These are phyloP conservation scores for Lithophane leautieri DNA, from an alignment of 2,888 invertebrate genomes.

Conservation along the genomic window DNA sequence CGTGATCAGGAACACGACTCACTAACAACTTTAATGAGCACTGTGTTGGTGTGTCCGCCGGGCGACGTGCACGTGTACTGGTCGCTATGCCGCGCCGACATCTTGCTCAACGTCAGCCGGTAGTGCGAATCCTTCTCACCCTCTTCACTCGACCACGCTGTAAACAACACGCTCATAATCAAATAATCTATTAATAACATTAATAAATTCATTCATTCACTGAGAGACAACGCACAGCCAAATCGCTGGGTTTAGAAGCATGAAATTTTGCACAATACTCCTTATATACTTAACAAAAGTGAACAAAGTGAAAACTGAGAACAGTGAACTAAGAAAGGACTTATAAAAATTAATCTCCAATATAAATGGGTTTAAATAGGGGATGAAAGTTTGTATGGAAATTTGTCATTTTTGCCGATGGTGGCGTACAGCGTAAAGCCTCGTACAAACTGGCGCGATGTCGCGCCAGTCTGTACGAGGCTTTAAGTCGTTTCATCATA, in stretches of 20 bases:
- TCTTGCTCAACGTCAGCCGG: slow-evolving; percentile 95
- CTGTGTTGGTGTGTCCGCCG: slow-evolving; percentile 94
- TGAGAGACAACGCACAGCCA: background rate
- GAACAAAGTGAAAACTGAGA: no score
- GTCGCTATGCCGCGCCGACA: slow-evolving; percentile 95
- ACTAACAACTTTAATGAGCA: slow-evolving; percentile 94
- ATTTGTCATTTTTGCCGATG: no score
- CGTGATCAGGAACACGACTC: slow-evolving; percentile 78
- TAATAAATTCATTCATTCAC: background rate
- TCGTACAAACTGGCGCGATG: no score
- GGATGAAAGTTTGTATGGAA: no score
- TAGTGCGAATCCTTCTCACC: slow-evolving; percentile 95
- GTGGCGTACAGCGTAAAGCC: no score
- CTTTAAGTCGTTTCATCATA: no score
- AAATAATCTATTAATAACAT: background rate
- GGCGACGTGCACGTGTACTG: slow-evolving; percentile 96
- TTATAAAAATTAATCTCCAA: no score
- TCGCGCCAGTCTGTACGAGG: no score
- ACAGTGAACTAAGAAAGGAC: no score
- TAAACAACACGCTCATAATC: slow-evolving; percentile 9
- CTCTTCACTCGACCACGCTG: slow-evolving; percentile 93
- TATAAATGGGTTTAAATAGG: no score
- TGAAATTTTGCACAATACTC: background rate
- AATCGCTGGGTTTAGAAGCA: background rate
- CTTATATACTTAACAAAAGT: no score